Percentiles rank a stretch among this genome's conserved stretches.
These are phyloP conservation scores for Thamnophis sirtalis DNA, from an alignment of 2,113 vertebrate species.

Conservation along the genomic window DNA sequence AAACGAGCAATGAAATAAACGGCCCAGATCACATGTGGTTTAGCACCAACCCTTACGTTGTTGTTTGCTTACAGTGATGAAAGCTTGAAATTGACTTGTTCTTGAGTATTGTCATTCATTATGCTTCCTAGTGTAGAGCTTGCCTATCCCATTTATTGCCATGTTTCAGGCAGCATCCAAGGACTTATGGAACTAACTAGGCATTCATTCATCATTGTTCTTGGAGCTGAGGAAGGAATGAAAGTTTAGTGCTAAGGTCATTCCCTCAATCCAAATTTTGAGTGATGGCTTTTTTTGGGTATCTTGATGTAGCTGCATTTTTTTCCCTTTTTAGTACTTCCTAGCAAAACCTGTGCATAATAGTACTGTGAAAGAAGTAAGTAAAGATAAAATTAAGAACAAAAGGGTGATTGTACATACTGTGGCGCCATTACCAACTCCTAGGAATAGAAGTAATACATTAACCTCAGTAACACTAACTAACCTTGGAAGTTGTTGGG, in stretches of 20 bases:
- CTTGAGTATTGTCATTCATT: not conserved
- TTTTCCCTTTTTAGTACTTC: not conserved
- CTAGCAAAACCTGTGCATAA: not conserved
- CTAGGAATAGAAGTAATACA: constrained; percentile 1
- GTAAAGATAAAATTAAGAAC: not conserved
- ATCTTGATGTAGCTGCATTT: not conserved
- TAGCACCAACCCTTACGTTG: not conserved
- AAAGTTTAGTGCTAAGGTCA: not conserved
- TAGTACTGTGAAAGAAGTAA: not conserved
- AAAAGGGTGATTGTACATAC: not conserved
- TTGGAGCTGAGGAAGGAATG: not conserved
- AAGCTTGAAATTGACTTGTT: not conserved
- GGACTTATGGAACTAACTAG: not conserved
- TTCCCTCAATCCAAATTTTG: not conserved
- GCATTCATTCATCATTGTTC: not conserved
- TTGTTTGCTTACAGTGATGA: not conserved
- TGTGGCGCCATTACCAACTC: not conserved
- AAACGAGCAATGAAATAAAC: not conserved
- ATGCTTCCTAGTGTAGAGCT: not conserved
- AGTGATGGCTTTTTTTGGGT: not conserved
- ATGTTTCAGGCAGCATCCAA: not conserved
- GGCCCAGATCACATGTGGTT: not conserved
- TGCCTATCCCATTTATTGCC: not conserved
- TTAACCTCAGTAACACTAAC: not conserved
- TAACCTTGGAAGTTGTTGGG: constrained; percentile 17